Evolutionary conservation across 2,797 vertebrate genomes (phyloP), one percentile per base, ranked within the genome.

Genomic region (Acanthurus lineatus): DNA sequence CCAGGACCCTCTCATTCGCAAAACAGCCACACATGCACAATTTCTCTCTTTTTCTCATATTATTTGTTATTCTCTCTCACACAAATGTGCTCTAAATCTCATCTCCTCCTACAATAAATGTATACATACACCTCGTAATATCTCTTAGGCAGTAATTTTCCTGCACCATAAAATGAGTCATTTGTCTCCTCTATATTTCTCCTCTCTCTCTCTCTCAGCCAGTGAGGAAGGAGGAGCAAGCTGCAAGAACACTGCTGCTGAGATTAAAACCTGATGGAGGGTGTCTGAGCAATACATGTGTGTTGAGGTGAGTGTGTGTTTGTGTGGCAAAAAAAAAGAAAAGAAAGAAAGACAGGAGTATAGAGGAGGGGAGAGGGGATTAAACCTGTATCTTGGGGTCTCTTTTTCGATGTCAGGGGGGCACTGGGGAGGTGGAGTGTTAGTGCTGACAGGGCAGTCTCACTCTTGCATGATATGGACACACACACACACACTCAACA

Each of bases 391-490:
- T 93, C 89, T 88, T 47, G 63, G 87, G 81, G 86, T 91, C 85
- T 89, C 76, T 81, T 83, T 35, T 79, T 82, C 25, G 59, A 84
- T 88, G 86, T 91, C 84, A 81, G 72, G 38, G 65, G 84, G 84
- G 71, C 45, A 54, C 73, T 35, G 62, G 74, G 76, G 83, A 84
- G 86, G 84, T 86, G 87, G 51, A 70, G 81, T 12, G 78, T 63
- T 79, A 88, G 72, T 93, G 95, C 95, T 96, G 95, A 96, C 94
- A 87, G 87, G 82, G 91, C 93, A 91, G 81, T 89, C 87, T 93
- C 70, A 76, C 60, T 86, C 83, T 86, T 76, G 65, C 66, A 83
- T 76, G 78, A 86, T 82, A 84, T 40, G 47, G 63, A 86, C 71
- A 78, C 57, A 72, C 57, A 70, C 66, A 62, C 56, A 76, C 52